Conservation (phyloP, 1,140 invertebrate genomes). For the Catajapyx aquilonaris region DNA sequence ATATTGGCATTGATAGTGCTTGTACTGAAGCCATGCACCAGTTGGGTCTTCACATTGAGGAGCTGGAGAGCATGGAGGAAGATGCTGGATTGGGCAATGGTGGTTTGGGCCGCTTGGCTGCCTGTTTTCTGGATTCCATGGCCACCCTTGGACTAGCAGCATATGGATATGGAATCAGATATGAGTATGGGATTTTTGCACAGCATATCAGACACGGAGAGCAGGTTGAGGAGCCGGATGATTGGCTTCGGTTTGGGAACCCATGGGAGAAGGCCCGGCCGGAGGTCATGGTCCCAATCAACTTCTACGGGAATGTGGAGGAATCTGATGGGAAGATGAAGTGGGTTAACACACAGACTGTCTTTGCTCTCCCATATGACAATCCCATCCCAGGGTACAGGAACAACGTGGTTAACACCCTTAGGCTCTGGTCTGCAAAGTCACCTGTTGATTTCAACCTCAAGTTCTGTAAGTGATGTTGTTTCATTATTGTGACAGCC, state of each 20-base stretch:
- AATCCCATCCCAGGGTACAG: slow-evolving; percentile 93
- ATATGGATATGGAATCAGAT: slow-evolving; percentile 96
- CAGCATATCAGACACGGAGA: slow-evolving; percentile 92
- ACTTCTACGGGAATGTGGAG: slow-evolving; percentile 87
- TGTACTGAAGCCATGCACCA: slow-evolving; percentile 97
- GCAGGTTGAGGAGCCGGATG: slow-evolving; percentile 94
- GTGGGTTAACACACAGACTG: slow-evolving; percentile 89
- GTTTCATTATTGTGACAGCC: not conserved
- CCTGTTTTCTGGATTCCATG: slow-evolving; percentile 98
- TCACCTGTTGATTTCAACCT: slow-evolving; percentile 92
- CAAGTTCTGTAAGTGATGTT: slow-evolving; percentile 70
- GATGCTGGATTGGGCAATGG: slow-evolving; percentile 99
- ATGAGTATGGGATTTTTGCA: slow-evolving; percentile 98
- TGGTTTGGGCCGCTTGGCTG: slow-evolving; percentile 86
- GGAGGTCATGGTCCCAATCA: slow-evolving; percentile 86
- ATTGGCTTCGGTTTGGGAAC: slow-evolving; percentile 89
- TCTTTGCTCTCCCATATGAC: slow-evolving; percentile 97
- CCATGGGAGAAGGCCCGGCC: slow-evolving; percentile 97
- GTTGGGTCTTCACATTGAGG: slow-evolving; percentile 94
- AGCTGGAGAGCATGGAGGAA: slow-evolving; percentile 90
- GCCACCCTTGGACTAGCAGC: slow-evolving; percentile 93
- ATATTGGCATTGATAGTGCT: slow-evolving; percentile 87
- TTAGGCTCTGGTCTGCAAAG: slow-evolving; percentile 96
- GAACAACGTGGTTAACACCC: slow-evolving; percentile 95
- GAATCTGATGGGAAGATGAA: slow-evolving; percentile 68